Conservation (phyloP, 2,797 vertebrate genomes). For the Eospalax fontanierii region DNA sequence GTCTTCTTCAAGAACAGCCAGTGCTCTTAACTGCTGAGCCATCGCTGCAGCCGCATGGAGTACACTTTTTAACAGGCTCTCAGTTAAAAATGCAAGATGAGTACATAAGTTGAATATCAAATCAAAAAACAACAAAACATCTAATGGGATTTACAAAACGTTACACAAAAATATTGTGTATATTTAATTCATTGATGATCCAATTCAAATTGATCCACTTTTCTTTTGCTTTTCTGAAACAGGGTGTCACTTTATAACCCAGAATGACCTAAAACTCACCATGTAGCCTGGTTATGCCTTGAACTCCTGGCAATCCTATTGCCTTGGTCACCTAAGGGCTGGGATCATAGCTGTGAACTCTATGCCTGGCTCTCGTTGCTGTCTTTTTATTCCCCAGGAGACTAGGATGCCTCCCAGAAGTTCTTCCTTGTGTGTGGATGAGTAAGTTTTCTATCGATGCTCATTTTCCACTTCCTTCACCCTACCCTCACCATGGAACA, state of each 20-base stretch:
- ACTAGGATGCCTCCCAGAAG: neutral
- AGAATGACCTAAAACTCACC: neutral
- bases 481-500: neutral
- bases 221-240: neutral
- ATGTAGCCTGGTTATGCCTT: neutral
- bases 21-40: too few relatives aligned
- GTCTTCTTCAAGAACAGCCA: too few relatives aligned
- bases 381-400: neutral
- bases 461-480: neutral
- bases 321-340: neutral
- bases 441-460: neutral
- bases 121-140: constrained; percentile 19
- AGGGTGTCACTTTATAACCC: neutral
- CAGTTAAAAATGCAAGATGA: neutral
- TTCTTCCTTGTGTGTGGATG: too few relatives aligned
- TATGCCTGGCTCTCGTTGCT: neutral
- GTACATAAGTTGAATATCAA: neutral
- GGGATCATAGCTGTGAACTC: neutral
- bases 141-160: neutral
- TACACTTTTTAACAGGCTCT: neutral
- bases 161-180: neutral
- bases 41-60: too few relatives aligned
- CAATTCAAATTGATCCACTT: neutral
- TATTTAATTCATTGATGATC: neutral
- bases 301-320: neutral